Base-by-base conservation (phyloP, 2,888 invertebrate species). In the Mactromeris polynyma region DNA sequence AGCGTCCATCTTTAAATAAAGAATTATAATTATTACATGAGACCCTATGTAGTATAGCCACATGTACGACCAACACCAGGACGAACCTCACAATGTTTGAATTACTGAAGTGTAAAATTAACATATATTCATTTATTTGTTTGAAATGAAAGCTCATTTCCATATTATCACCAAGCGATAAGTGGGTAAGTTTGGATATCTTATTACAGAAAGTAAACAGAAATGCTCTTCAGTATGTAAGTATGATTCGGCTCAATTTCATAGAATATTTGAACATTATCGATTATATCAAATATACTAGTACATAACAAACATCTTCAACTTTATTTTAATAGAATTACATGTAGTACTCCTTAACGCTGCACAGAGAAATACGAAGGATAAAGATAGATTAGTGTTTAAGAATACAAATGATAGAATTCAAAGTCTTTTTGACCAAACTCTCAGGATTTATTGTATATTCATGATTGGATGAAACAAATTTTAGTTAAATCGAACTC, bases 121-220 rank as follows among this genome's bases (percentile, higher is more conserved):
- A 36, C 84, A 83, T 84, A 54, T 77, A 73, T 78, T 54, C 78
- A 84, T 84, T 84, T 46, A 78, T 51, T 31, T 84, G 84, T 84
- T 84, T 78, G 84, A 46, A 73, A 73, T 51, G 33, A 19, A 19
- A 36, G 14, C 69, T 54, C 38, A 86, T 86, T 81, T 73, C 42
- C 86, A 81, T 51, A 46, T 81, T 69, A 81, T 86, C 86, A 73
- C 81, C 38, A 9, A 19, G 40, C 33, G 40, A n/a, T 19, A 85
- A 82, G 42, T 73, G 58, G 42, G 19, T 73, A 73, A 36, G 36
- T 33, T 36, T 17, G 36, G 17, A 73, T 73, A 73, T 73, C 73
- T 36, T 73, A 73, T 73, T 17, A 33, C 73, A 73, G 33, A 36
- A 36, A 73, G 73, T 33, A 73, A 73, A 73, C 73, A 73, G 19